Evolutionary conservation across 1,140 invertebrate genomes (phyloP).

Genomic region (Berghia stephanieae): DNA sequence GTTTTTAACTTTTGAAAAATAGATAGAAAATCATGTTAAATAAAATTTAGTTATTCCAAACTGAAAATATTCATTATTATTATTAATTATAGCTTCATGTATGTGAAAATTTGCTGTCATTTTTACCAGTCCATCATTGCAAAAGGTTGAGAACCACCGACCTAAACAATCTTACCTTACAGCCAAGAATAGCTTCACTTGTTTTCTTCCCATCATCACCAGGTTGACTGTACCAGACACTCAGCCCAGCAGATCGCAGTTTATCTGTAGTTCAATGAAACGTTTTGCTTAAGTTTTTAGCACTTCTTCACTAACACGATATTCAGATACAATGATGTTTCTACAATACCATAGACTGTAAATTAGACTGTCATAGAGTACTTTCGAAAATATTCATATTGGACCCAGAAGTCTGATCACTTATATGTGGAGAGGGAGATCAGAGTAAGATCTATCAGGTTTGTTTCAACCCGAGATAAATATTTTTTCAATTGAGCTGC

Average conservation of each 20-base stretch:
- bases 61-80: neutral
- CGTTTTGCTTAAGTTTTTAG: too few species aligned
- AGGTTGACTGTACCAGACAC: constrained; percentile 43
- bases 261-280: constrained; percentile 36
- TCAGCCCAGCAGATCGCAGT: constrained; percentile 37
- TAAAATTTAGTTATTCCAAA: neutral
- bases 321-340: neutral
- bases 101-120: too few species aligned
- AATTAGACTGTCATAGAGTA: neutral
- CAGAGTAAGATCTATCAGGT: too few species aligned
- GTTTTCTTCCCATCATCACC: constrained; percentile 34
- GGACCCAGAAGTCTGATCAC: too few species aligned
- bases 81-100: neutral
- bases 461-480: too few species aligned
- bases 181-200: constrained; percentile 46
- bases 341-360: neutral
- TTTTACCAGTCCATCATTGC: too few species aligned
- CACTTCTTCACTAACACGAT: neutral
- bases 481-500: too few species aligned
- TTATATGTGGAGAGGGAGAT: too few species aligned
- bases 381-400: too few species aligned
- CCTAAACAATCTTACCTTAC: constrained; percentile 42
- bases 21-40: neutral
- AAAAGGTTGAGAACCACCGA: too few species aligned
- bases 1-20: too few species aligned